These are phyloP conservation scores for Spodoptera picta DNA, from an alignment of 2,888 invertebrate species.

Conservation along the genomic window DNA sequence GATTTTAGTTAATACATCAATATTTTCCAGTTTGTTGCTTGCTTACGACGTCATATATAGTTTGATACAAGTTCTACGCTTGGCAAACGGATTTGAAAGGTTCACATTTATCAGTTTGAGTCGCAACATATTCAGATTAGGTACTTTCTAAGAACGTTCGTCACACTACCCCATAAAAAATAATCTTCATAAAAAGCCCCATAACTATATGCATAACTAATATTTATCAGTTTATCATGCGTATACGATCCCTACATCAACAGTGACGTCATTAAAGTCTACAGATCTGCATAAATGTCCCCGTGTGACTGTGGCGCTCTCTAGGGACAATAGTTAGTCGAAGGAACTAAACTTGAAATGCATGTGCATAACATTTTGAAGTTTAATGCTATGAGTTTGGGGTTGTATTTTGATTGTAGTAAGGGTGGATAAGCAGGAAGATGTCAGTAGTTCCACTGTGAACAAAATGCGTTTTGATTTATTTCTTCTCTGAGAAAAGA, in stretches of 20 bases:
- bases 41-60: no score
- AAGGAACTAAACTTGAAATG: constrained; percentile 17
- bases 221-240: constrained; percentile 55
- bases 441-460: constrained; percentile 17
- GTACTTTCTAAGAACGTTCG: not conserved
- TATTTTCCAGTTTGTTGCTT: no score
- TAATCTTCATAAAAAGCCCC: constrained; percentile 28
- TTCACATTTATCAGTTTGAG: no score
- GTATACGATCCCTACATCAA: constrained; percentile 41
- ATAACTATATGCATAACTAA: constrained; percentile 55
- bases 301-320: constrained; percentile 71
- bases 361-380: constrained; percentile 13
- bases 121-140: no score
- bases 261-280: constrained; percentile 46
- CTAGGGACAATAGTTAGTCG: constrained; percentile 55
- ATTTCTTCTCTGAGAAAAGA: no score
- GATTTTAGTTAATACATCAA: no score
- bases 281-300: constrained; percentile 83
- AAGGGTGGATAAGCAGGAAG: constrained; percentile 1
- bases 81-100: no score
- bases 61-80: no score
- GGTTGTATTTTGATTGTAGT: constrained; percentile 35
- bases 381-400: not conserved
- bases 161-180: constrained; percentile 23
- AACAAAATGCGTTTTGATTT: not conserved